Percentiles rank a stretch among this genome's conserved stretches.
Evolutionary conservation across 2,113 vertebrate species (phyloP).

Genomic region (Cyanoramphus novaezelandiae): DNA sequence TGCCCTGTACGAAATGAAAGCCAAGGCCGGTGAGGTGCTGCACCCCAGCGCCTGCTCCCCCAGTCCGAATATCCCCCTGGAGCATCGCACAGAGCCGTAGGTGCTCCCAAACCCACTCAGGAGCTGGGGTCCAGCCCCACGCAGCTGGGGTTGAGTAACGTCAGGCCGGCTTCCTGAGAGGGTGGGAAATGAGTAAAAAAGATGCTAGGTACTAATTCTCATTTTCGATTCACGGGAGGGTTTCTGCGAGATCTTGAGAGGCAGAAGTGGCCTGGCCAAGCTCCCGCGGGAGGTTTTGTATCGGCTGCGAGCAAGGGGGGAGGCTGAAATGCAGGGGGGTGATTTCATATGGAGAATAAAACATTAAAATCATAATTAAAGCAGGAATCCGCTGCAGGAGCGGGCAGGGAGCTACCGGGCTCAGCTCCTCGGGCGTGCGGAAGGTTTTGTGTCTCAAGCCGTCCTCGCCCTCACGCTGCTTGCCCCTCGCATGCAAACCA

Average conservation of each 20-base stretch:
- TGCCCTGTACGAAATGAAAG: neutral
- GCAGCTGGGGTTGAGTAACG: neutral
- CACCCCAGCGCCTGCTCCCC: neutral
- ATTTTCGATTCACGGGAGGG: slow-evolving; percentile 12
- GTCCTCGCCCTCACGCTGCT: neutral
- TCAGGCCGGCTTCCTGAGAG: slow-evolving; percentile 2
- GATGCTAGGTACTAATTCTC: slow-evolving; percentile 38
- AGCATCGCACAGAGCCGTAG: neutral
- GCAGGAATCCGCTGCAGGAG: neutral
- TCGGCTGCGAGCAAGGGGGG: neutral
- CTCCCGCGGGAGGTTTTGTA: neutral
- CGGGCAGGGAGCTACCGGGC: neutral
- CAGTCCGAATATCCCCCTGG: accelerated
- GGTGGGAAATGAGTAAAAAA: slow-evolving; percentile 54
- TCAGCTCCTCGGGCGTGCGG: neutral
- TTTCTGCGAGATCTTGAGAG: neutral
- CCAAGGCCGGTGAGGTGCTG: neutral
- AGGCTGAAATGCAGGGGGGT: neutral
- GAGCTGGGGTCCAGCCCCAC: neutral
- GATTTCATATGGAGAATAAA: neutral
- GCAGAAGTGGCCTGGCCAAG: neutral
- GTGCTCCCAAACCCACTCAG: neutral
- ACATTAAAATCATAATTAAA: neutral
- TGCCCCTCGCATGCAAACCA: neutral
- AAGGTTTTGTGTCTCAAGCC: neutral